Percentiles rank a stretch among this genome's conserved stretches.
Conservation (phyloP, 1,140 invertebrate species). For the Drosophila melanica region DNA sequence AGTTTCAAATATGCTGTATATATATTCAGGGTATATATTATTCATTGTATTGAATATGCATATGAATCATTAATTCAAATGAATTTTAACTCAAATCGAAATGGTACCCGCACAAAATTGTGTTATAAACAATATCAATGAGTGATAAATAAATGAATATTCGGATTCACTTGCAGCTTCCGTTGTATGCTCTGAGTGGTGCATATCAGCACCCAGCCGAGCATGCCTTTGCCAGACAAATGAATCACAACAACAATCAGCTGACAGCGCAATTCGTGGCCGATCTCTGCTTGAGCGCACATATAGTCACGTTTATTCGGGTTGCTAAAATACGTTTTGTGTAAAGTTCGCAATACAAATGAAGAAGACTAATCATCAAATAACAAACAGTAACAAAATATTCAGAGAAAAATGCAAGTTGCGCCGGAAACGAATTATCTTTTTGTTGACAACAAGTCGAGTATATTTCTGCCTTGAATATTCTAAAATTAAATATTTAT, state of each 20-base stretch:
- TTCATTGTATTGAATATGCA: background rate
- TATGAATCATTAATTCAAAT: no score
- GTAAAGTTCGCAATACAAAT: background rate
- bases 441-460: no score
- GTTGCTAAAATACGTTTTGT: background rate
- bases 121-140: no score
- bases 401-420: background rate
- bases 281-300: constrained; percentile 10
- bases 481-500: no score
- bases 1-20: background rate
- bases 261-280: constrained; percentile 13
- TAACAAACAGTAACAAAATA: background rate
- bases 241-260: constrained; percentile 13
- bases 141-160: background rate
- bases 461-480: no score
- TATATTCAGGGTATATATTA: no score
- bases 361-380: background rate
- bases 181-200: background rate
- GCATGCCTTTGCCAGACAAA: no score
- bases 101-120: no score
- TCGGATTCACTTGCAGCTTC: background rate
- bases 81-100: no score
- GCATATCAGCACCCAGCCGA: no score
- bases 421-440: no score
- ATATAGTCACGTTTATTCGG: constrained; percentile 28